phyloP scores from a whole-genome alignment of 2,113 vertebrate species.

The Heterochromis multidens region DNA sequence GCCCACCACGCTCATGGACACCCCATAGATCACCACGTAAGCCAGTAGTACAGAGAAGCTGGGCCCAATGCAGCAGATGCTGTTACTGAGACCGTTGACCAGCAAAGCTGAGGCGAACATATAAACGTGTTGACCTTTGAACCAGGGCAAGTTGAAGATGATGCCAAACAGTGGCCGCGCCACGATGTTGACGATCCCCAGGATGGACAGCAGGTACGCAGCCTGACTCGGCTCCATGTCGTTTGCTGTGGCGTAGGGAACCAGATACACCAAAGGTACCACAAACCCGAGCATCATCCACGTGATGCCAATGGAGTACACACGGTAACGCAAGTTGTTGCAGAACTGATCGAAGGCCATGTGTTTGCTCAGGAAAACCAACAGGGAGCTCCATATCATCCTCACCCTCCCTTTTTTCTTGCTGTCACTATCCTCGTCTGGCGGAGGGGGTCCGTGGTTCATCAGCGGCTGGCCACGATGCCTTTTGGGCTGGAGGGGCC shows the following conservation, averaged over 20 bases:
- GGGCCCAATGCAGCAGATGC: conserved; percentile 78
- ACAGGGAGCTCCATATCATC: background rate
- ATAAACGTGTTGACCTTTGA: conserved; percentile 81
- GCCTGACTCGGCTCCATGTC: conserved; percentile 78
- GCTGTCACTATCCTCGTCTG: background rate
- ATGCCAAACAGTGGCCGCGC: conserved; percentile 81
- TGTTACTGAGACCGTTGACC: conserved; percentile 87
- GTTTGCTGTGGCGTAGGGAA: conserved; percentile 82
- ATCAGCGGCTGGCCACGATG: conserved; percentile 33
- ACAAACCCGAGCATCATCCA: conserved; percentile 89
- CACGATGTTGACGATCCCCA: conserved; percentile 88
- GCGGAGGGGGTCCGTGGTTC: conserved; percentile 18
- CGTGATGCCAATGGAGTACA: conserved; percentile 79
- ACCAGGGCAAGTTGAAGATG: conserved; percentile 73
- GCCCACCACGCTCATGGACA: conserved; percentile 87
- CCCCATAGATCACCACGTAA: conserved; percentile 81
- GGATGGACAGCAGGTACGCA: conserved; percentile 83
- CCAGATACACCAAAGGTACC: conserved; percentile 85
- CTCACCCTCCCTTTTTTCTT: background rate
- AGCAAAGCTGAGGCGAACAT: conserved; percentile 78
- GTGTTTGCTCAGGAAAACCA: conserved; percentile 68
- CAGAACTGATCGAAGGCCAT: conserved; percentile 89
- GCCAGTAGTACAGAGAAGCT: conserved; percentile 77
- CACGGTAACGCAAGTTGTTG: conserved; percentile 79
- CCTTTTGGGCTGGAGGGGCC: conserved; percentile 74